A percentile compares a stretch with the other conserved stretches of the same genome.
These are phyloP conservation scores for Otolemur garnettii DNA, from an alignment of 2,113 vertebrate genomes.

Conservation along the genomic window DNA sequence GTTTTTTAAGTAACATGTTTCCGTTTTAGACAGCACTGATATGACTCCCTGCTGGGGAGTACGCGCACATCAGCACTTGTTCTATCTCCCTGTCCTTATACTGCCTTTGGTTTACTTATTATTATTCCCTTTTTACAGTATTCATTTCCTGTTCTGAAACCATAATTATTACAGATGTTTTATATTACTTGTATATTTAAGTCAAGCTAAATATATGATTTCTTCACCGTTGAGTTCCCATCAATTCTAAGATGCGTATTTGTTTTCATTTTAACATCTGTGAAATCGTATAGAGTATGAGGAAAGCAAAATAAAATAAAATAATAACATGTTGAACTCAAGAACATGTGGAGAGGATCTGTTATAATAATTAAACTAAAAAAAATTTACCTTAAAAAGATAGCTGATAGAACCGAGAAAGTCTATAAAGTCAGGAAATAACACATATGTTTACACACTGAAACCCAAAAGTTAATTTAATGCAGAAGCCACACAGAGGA, in stretches of 20 bases:
- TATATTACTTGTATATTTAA: background rate
- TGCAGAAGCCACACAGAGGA: background rate
- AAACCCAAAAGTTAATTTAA: constrained; percentile 6
- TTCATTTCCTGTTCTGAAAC: constrained; percentile 1
- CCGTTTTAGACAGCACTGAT: background rate
- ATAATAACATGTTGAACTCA: background rate
- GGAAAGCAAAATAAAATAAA: background rate
- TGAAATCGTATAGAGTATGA: background rate
- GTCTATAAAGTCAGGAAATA: background rate
- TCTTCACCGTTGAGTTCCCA: constrained; percentile 9
- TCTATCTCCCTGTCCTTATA: background rate
- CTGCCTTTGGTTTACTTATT: background rate
- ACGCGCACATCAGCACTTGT: background rate
- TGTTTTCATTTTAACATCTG: constrained; percentile 49
- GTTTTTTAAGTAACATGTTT: background rate
- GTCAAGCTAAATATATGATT: background rate
- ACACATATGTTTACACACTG: background rate
- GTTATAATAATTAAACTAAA: background rate
- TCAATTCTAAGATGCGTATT: background rate
- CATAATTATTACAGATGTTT: background rate
- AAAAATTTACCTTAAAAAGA: background rate
- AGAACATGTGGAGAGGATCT: background rate
- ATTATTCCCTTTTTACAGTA: background rate
- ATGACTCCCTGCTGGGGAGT: background rate
- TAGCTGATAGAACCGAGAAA: background rate